A percentile compares a stretch with the other conserved stretches of the same genome.
Evolutionary conservation across 2,797 vertebrate genomes (phyloP).

Genomic region (Pipistrellus pipistrellus): DNA sequence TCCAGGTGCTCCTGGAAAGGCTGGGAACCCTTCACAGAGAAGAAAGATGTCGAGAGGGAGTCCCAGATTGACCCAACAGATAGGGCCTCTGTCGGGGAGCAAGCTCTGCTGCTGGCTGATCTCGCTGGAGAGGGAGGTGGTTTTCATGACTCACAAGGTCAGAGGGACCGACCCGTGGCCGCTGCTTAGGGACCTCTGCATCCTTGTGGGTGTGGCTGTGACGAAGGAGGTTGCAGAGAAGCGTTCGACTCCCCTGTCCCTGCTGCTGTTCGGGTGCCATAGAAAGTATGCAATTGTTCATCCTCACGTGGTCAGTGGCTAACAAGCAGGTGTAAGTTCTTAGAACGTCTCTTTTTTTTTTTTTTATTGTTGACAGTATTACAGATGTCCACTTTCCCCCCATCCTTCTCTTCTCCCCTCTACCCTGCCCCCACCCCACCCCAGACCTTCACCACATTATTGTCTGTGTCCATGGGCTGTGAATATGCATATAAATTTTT

Average conservation of each 20-base stretch:
- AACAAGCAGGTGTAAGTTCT: background rate
- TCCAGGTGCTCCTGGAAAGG: background rate
- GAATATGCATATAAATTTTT: background rate
- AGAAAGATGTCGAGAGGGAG: background rate
- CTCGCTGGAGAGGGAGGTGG: background rate
- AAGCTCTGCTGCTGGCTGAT: background rate
- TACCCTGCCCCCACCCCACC: no score
- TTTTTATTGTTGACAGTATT: background rate
- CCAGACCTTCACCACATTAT: background rate
- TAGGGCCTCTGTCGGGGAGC: background rate
- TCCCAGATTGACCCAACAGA: background rate
- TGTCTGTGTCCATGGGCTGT: background rate
- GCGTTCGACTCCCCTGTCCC: background rate
- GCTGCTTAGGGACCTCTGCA: background rate
- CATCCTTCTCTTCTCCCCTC: rapidly evolving
- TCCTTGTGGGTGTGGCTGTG: rapidly evolving
- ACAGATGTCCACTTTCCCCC: background rate
- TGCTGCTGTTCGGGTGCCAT: background rate
- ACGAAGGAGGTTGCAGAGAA: background rate
- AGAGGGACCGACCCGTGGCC: no score
- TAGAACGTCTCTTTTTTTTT: background rate
- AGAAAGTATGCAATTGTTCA: background rate
- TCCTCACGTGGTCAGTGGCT: background rate
- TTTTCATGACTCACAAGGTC: background rate
- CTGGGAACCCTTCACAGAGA: background rate